These are phyloP conservation scores for Sebastolobus altivelis DNA, from an alignment of 2,797 vertebrate species.

Conservation along the genomic window DNA sequence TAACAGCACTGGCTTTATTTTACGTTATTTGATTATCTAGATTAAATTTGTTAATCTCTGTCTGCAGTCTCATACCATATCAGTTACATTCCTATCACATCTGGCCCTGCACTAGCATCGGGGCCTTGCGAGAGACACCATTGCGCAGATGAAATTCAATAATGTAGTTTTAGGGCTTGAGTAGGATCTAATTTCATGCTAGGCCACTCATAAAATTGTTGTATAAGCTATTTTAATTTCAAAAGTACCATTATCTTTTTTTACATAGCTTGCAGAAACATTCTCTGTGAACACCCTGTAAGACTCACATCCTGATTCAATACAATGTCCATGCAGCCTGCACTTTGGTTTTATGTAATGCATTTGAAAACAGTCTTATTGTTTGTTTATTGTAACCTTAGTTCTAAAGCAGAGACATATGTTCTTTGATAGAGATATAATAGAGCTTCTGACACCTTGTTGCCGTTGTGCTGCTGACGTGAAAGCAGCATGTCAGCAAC, in stretches of 20 bases:
- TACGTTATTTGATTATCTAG: constrained; percentile 74
- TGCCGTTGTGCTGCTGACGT: constrained; percentile 21
- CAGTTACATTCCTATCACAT: constrained; percentile 77
- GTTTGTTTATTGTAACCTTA: background rate
- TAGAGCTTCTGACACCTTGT: background rate
- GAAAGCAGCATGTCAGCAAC: constrained; percentile 42
- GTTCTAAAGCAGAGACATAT: background rate
- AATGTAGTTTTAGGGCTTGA: constrained; percentile 75
- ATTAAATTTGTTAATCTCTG: constrained; percentile 79
- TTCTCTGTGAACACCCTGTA: background rate
- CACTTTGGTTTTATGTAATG: background rate
- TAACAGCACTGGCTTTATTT: constrained; percentile 52
- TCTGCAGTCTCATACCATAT: constrained; percentile 70
- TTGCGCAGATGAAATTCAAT: constrained; percentile 77
- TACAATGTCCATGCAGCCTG: background rate
- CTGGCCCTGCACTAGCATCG: constrained; percentile 59
- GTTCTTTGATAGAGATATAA: constrained; percentile 1
- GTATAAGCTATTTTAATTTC: constrained; percentile 75
- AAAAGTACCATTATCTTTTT: constrained; percentile 69
- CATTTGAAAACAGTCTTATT: too few relatives aligned
- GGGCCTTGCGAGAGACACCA: constrained; percentile 62
- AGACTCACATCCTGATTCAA: constrained; percentile 6
- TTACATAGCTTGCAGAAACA: constrained; percentile 53
- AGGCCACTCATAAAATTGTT: constrained; percentile 82
- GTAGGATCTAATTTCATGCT: constrained; percentile 85